These are phyloP conservation scores for Centruroides sculpturatus DNA, from an alignment of 1,140 invertebrate genomes.

Conservation along the genomic window DNA sequence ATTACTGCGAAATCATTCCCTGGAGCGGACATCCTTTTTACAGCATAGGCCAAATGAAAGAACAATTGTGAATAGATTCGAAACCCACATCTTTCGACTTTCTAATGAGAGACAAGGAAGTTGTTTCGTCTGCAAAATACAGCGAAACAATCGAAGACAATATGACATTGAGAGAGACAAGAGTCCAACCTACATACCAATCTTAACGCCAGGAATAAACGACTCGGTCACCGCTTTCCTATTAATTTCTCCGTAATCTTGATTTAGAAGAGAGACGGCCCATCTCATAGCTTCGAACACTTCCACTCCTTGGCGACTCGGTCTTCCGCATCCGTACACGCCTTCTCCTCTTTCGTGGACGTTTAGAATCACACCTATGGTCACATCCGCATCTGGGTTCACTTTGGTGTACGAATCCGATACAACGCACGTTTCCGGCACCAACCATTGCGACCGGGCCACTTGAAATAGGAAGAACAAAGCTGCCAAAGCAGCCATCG, in stretches of 20 bases:
- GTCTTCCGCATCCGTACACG: slow-evolving; percentile 8
- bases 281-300: slow-evolving; percentile 21
- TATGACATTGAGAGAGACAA: neutral
- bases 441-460: neutral
- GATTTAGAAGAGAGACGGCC: slow-evolving; percentile 14
- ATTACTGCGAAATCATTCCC: too few relatives aligned
- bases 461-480: neutral
- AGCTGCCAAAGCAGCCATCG: too few relatives aligned
- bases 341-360: slow-evolving; percentile 5
- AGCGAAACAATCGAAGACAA: neutral
- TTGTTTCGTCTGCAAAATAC: neutral
- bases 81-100: neutral
- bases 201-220: slow-evolving; percentile 12
- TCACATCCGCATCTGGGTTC: slow-evolving; percentile 8
- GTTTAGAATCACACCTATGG: slow-evolving; percentile 6
- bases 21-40: neutral
- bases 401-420: neutral
- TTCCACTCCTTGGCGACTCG: slow-evolving; percentile 18
- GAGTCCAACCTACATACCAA: slow-evolving; percentile 2
- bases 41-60: neutral
- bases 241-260: slow-evolving; percentile 4
- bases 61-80: neutral
- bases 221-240: neutral
- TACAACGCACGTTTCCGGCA: slow-evolving; percentile 1
- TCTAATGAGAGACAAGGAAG: neutral